Evolutionary conservation across 2,888 invertebrate species (phyloP).

Genomic region (Tubulanus polymorphus): DNA sequence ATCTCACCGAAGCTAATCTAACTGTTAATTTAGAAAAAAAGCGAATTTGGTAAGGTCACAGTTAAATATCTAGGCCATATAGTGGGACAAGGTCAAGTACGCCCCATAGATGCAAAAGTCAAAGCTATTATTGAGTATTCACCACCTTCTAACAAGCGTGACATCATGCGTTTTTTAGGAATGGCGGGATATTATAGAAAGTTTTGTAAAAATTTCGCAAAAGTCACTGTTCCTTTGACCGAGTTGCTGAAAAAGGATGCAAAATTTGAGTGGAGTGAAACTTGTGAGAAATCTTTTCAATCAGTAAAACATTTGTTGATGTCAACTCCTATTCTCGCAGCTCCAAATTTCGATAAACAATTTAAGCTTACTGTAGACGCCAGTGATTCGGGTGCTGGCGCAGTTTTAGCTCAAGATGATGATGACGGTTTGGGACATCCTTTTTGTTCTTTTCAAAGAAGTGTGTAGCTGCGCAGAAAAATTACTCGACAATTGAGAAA

Average conservation of each 20-base stretch:
- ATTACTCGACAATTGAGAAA: constrained; percentile 5
- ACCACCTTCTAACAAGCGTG: constrained; percentile 14
- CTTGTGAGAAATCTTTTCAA: constrained; percentile 2
- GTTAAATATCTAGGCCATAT: constrained; percentile 8
- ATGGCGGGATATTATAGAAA: constrained; percentile 17
- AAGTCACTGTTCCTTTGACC: constrained; percentile 18
- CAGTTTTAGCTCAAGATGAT: constrained; percentile 7
- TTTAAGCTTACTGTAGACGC: constrained; percentile 5
- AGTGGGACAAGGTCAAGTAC: constrained; percentile 6
- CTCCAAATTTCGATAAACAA: constrained; percentile 3
- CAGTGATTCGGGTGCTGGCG: constrained; percentile 2
- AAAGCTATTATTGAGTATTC: constrained; percentile 10
- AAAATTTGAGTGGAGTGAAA: too few species aligned
- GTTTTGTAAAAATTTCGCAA: constrained; percentile 15
- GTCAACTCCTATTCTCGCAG: neutral
- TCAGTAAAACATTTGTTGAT: constrained; percentile 5
- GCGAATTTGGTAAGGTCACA: constrained; percentile 6
- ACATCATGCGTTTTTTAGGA: constrained; percentile 19
- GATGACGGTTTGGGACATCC: constrained; percentile 6
- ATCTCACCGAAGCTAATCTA: constrained; percentile 8
- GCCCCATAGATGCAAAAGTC: constrained; percentile 12
- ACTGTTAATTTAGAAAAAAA: constrained; percentile 18
- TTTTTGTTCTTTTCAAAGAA: constrained; percentile 3
- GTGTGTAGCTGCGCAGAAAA: constrained; percentile 1
- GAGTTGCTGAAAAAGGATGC: constrained; percentile 8